Evolutionary conservation across 35 echinoderm and acorn worm genomes (phyloP), one percentile per base, ranked within the genome.

Genomic region (Ophiothrix spiculata): DNA sequence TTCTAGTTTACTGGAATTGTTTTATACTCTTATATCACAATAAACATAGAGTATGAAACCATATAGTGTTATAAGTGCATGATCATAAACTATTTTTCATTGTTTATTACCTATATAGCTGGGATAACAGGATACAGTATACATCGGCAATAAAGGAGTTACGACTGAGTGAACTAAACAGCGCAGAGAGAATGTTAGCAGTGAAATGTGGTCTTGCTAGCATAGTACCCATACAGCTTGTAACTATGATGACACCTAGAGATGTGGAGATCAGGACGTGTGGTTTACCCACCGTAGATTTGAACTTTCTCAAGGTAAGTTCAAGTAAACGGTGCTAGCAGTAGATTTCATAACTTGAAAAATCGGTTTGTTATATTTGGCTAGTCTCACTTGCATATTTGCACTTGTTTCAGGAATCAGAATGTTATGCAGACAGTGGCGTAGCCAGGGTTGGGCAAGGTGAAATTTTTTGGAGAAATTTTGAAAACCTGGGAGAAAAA

Each of bases 291-390:
- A 88, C 83, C 1, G 91, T 93, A 8, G 91, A 93, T 75, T 42
- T 93, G 39, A 87, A 88, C 37, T 84, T 93, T 36, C 83, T 93
- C 1, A 93, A 93, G 91, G 91, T 93, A 37, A 85, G 74, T 83
- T 79, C 12, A n/a, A n/a, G n/a, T n/a, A n/a, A n/a, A n/a, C n/a
- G n/a, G n/a, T n/a, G n/a, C n/a, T n/a, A n/a, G n/a, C n/a, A n/a
- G n/a, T n/a, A n/a, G n/a, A n/a, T n/a, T n/a, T n/a, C n/a, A n/a
- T n/a, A n/a, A n/a, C n/a, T n/a, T n/a, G n/a, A n/a, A n/a, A n/a
- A n/a, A n/a, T n/a, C n/a, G n/a, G n/a, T n/a, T n/a, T n/a, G n/a
- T n/a, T n/a, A n/a, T n/a, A n/a, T n/a, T n/a, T n/a, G n/a, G n/a
- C n/a, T n/a, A n/a, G n/a, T n/a, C n/a, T n/a, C n/a, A n/a, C n/a